Evolutionary conservation across 2,797 vertebrate genomes (phyloP), one percentile per base, ranked within the genome.

Genomic region (Sebastes nivosus): DNA sequence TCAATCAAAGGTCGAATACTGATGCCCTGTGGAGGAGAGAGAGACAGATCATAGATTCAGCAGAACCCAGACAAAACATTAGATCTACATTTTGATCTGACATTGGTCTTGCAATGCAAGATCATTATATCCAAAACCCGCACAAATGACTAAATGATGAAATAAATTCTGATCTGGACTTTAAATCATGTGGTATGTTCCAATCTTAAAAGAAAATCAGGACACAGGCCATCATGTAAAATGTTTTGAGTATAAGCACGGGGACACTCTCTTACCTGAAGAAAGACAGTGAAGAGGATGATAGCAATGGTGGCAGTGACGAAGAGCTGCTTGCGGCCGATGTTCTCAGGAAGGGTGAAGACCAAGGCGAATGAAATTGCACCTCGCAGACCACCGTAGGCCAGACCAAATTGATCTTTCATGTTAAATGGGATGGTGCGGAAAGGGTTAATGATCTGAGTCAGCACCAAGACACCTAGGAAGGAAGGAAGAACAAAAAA

Each of bases 381-480:
- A 7, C 99, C 99, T 68, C 98, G 94, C 36, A 99, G 96, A 8
- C 99, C 98, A 79, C 98, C 97, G 1, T 99, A 99, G 60, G 97
- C 97, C 0, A 99, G 95, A 89, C 97, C 97, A 89, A 99, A 99
- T 90, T 99, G 98, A 93, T 99, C 99, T 91, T 99, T 99, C 72
- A 96, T 88, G 92, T 97, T 98, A 85, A 99, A 95, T 4, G 97
- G 96, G 88, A 99, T 98, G 86, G 97, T 99, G 67, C 98, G 97
- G 91, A 99, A 99, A 78, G 97, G 96, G 87, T 99, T 99, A 91
- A 99, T 99, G 90, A 99, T 97, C 88, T 97, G 97, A 76, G 98
- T 98, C 93, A 99, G 89, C 81, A 98, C 96, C 91, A 99, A 90
- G 84, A 99, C 95, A 75, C 99, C 98, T 99, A 89, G 27, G 58